phyloP scores from a whole-genome alignment of 2,888 invertebrate species.

The Cremastobaeus sp. region DNA sequence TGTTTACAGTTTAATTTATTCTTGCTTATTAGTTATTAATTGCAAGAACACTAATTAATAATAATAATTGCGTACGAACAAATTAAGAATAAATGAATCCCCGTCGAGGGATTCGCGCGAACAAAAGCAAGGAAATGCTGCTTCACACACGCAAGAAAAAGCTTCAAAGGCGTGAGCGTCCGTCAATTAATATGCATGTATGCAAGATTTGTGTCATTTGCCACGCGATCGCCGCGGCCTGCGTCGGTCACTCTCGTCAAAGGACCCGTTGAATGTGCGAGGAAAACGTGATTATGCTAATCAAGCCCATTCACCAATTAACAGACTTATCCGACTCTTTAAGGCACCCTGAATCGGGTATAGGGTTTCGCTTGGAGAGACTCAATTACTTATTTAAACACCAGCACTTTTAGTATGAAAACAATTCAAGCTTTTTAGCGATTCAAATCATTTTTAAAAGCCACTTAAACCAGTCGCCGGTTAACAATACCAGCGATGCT shows the following conservation, averaged over 20 bases:
- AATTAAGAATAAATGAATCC: no score
- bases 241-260: conserved; percentile 22
- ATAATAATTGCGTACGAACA: no score
- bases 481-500: no score
- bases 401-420: conserved; percentile 10
- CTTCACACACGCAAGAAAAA: background rate
- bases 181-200: conserved; percentile 24
- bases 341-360: conserved; percentile 13
- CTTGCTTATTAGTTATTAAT: no score
- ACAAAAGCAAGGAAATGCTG: no score
- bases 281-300: conserved; percentile 50
- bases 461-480: no score
- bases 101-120: no score
- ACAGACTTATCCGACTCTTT: conserved; percentile 42
- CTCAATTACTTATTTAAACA: conserved; percentile 43
- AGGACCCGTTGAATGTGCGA: conserved; percentile 1
- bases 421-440: conserved; percentile 11
- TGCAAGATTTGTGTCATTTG: conserved; percentile 31
- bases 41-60: no score
- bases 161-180: background rate
- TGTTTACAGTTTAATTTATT: no score
- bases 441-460: conserved; percentile 3
- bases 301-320: conserved; percentile 36
- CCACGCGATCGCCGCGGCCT: conserved; percentile 11
- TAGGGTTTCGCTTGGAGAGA: conserved; percentile 1